Conservation (phyloP, 2,888 invertebrate species). For the Anodontia alba region DNA sequence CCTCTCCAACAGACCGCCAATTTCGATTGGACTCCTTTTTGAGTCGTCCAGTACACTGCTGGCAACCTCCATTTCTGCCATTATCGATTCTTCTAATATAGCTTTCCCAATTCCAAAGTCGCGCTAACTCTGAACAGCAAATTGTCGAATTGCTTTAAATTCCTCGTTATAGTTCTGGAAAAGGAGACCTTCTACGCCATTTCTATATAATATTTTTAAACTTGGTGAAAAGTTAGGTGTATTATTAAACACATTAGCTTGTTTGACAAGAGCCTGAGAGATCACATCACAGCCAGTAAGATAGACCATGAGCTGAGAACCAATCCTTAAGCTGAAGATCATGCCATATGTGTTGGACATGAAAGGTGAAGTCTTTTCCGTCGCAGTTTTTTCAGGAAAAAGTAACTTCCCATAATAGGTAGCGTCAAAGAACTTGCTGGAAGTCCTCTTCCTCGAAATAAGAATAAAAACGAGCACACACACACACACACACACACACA, state of each 20-base stretch:
- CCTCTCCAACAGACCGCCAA: conserved; percentile 49
- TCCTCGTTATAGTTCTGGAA: conserved; percentile 33
- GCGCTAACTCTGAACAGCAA: conserved; percentile 56
- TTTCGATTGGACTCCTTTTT: conserved; percentile 37
- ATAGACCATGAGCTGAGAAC: background rate
- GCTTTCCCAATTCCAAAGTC: conserved; percentile 68
- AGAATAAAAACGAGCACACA: no score
- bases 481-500: no score
- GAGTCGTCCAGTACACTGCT: conserved; percentile 27
- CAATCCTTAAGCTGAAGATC: background rate
- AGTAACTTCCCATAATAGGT: background rate
- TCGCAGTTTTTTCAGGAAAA: background rate
- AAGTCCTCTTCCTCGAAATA: background rate
- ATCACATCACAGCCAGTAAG: background rate
- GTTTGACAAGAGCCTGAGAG: background rate
- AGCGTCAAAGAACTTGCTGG: background rate
- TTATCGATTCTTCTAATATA: conserved; percentile 60
- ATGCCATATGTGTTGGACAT: background rate
- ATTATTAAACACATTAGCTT: background rate
- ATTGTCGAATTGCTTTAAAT: conserved; percentile 60
- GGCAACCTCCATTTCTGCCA: conserved; percentile 44
- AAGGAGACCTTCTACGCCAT: conserved; percentile 20
- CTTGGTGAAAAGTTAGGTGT: background rate
- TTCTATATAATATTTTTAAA: background rate
- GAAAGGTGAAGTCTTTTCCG: background rate